Evolutionary conservation across 2,113 vertebrate genomes (phyloP).

Genomic region (Pelecanoides urinatrix): DNA sequence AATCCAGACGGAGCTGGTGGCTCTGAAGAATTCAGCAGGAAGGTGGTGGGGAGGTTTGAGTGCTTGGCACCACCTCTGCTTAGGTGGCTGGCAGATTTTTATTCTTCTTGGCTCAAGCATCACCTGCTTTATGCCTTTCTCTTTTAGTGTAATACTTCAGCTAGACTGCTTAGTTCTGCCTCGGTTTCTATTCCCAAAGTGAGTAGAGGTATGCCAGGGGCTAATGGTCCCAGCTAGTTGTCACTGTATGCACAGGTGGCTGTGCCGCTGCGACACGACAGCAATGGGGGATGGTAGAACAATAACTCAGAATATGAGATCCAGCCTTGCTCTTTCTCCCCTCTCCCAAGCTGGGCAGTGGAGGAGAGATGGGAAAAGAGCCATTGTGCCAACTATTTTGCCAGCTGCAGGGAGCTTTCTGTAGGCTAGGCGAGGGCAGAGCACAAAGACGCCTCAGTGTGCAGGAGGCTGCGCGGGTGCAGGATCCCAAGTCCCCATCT

Average conservation of each 20-base stretch:
- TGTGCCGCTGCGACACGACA: background rate
- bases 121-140: background rate
- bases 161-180: background rate
- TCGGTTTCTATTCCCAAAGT: background rate
- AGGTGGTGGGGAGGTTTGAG: background rate
- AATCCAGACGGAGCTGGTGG: background rate
- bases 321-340: background rate
- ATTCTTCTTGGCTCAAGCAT: background rate
- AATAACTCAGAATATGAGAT: background rate
- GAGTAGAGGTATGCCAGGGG: background rate
- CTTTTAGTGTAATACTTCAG: background rate
- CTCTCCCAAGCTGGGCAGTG: background rate
- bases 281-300: fast-evolving
- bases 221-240: background rate
- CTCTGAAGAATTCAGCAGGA: background rate
- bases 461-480: background rate
- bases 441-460: background rate
- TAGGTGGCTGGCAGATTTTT: background rate
- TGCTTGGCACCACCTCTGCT: background rate
- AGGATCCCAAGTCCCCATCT: background rate
- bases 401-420: background rate
- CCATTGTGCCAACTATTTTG: background rate
- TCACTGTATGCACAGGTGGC: background rate
- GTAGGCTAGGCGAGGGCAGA: background rate
- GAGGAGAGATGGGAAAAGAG: background rate